Evolutionary conservation across 2,888 invertebrate genomes (phyloP).

Genomic region (Busseola fusca): DNA sequence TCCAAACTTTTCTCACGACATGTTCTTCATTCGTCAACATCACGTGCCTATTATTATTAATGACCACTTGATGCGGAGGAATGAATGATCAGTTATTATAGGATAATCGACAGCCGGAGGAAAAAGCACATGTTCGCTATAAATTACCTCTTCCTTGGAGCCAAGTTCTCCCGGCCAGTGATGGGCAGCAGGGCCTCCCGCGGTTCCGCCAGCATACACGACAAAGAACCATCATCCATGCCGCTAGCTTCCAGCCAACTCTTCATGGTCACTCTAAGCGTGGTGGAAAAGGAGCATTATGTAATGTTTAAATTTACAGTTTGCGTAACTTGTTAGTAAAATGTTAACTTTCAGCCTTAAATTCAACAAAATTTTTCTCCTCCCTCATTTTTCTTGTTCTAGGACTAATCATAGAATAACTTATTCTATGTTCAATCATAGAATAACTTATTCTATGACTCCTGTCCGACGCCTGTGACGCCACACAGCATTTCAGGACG

Average conservation of each 20-base stretch:
- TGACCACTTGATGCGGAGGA: too few relatives aligned
- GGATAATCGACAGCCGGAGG: too few relatives aligned
- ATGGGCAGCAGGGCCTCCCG: constrained; percentile 87
- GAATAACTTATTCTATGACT: too few relatives aligned
- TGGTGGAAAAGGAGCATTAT: not conserved
- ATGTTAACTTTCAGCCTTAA: not conserved
- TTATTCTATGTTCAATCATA: not conserved
- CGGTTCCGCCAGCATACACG: constrained; percentile 85
- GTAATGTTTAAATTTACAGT: not conserved
- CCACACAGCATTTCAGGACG: not conserved
- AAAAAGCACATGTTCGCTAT: not conserved
- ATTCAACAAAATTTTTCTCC: not conserved
- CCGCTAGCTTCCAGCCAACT: constrained; percentile 83
- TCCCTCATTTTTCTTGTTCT: not conserved
- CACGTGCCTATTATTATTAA: too few relatives aligned
- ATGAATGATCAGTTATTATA: too few relatives aligned
- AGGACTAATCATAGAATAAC: not conserved
- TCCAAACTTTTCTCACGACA: not conserved
- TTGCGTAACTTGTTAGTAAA: not conserved
- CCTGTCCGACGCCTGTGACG: too few relatives aligned
- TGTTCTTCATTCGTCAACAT: not conserved
- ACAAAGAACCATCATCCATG: constrained; percentile 81
- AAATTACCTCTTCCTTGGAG: constrained; percentile 81
- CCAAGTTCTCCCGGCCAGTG: constrained; percentile 85
- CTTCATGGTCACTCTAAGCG: constrained; percentile 77